Evolutionary conservation across 2,888 invertebrate genomes (phyloP), one percentile per base, ranked within the genome.

Genomic region (Argynnis bischoffii): DNA sequence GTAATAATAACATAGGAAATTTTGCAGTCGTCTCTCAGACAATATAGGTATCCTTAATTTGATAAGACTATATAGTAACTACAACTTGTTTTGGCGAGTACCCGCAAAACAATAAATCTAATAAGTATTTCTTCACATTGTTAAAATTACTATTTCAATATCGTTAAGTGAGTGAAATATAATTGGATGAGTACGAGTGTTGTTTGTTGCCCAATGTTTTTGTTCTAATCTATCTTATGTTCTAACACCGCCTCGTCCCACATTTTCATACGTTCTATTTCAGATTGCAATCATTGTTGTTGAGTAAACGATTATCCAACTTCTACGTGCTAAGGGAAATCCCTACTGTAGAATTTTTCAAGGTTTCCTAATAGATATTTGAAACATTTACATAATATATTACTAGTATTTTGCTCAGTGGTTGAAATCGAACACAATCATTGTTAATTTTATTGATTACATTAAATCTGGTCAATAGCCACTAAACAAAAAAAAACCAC

Each of bases 151-250:
- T 18, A 13, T 61, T 61, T 53, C 51, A 61, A 41, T 53, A 51
- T 35, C 35, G 61, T 61, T 61, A 51, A 61, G 61, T 41, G 53
- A 61, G 41, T 53, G 16, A 61, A 53, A 61, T 53, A 51, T 61
- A 61, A 61, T 61, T 61, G 53, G 51, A 61, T 15, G 61, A 16
- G 41, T 53, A 21, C 61, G 51, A 15, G 35, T 35, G 35, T 21
- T 35, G 35, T 15, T 21, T 53, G 41, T 61, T 61, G 53, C 61
- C 51, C 15, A 16, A 61, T 61, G 18, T 18, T 51, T 57, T 18
- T 61, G 31, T 60, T 60, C 60, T 60, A 60, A 50, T 35, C 60
- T 60, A n/a, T 5, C 14, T 50, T 51, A 35, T 41, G 50, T 51
- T 51, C 35, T 50, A 60, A 47, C 50, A 15, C 26, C 47, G 57